Conservation (phyloP, 1,140 invertebrate genomes). For the Diachasma alloeum region DNA sequence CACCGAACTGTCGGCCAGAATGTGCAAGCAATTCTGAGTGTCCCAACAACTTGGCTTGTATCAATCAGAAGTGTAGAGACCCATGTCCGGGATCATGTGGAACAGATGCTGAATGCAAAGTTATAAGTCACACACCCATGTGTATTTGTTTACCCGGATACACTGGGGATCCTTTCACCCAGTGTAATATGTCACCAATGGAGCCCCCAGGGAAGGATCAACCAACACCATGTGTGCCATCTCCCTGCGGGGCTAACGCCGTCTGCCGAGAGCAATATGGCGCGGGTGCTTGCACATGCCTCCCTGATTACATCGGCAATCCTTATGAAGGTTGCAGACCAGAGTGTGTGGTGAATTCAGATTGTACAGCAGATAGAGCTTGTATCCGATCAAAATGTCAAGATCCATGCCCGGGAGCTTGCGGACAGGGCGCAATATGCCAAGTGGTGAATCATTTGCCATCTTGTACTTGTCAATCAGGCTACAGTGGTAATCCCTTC, state of each 20-base stretch:
- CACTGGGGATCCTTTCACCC: conserved; percentile 67
- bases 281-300: conserved; percentile 70
- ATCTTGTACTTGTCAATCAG: conserved; percentile 73
- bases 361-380: conserved; percentile 69
- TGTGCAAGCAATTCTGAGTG: conserved; percentile 59
- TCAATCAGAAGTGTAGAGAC: conserved; percentile 57
- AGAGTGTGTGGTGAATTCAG: conserved; percentile 73
- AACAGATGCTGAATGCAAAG: conserved; percentile 63
- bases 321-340: conserved; percentile 74
- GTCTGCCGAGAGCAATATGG: conserved; percentile 71
- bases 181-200: conserved; percentile 26
- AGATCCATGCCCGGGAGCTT: conserved; percentile 80
- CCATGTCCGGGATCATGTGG: conserved; percentile 59
- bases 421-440: conserved; percentile 77
- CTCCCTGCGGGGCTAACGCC: conserved; percentile 80
- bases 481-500: conserved; percentile 78
- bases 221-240: conserved; percentile 74
- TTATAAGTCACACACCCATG: conserved; percentile 64
- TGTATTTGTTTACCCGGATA: conserved; percentile 61
- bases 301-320: conserved; percentile 70
- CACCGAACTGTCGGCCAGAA: conserved; percentile 64
- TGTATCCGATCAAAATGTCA: conserved; percentile 73
- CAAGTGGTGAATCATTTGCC: conserved; percentile 78
- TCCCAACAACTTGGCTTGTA: conserved; percentile 56
- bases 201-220: conserved; percentile 33